Evolutionary conservation across 2,888 invertebrate species (phyloP), one percentile per base, ranked within the genome.

Genomic region (Trissolcus japonicus): DNA sequence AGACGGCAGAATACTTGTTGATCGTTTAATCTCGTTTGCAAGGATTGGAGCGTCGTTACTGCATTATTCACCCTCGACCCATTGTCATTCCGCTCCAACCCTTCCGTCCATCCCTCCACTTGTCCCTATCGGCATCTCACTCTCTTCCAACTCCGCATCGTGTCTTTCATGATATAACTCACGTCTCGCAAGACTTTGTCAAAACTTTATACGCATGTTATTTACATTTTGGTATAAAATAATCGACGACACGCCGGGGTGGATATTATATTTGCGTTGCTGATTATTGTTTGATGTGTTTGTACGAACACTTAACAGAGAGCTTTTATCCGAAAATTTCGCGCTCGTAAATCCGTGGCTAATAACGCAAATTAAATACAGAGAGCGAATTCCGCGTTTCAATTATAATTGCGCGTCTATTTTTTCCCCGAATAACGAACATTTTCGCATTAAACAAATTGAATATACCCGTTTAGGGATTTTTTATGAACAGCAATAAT

Each of bases 1-100:
- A 51, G 54, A 65, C 48, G 60, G 55, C 48, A 46, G 65, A 62
- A 69, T 76, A 79, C 79, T 79, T 76, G 79, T 79, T 76, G 78
- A 80, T 80, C 74, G 78, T 56, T 76, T 78, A 78, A 76, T 78
- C 74, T 80, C 76, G 78, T 78, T 78, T 76, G 78, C 74, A 54
- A 71, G 74, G 74, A 74, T 76, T 76, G 59, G 73, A 73, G 74
- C 74, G 61, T 77, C 76, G 79, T 75, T 77, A 72, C 71, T 61
- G 66, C 73, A 74, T 80, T 76, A 76, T 78, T 78, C 76, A 80
- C 80, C 80, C 78, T 75, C 71, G 63, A 68, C 65, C 74, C 76
- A 74, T 71, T 79, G 79, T 79, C 76, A 54, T 69, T 57, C 69
- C 56, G 46, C 48, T 65, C 46, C 77, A 68, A 78, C 75, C 75